A percentile compares a stretch with the other conserved stretches of the same genome.
These are phyloP conservation scores for Corythornis leucogaster DNA, from an alignment of 2,797 vertebrate genomes.

Conservation along the genomic window DNA sequence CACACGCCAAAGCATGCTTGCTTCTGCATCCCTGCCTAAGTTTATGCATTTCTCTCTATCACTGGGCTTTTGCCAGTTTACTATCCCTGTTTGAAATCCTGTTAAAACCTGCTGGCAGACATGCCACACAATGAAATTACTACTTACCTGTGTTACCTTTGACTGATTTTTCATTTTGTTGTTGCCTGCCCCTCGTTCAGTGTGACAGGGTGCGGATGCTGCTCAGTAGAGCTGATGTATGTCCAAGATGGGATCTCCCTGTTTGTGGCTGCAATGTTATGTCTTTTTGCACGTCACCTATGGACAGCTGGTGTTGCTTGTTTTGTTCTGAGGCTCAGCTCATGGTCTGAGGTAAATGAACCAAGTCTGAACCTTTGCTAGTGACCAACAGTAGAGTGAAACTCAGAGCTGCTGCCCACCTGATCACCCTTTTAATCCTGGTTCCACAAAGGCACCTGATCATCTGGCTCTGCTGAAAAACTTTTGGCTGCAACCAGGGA, in stretches of 20 bases:
- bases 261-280: not conserved
- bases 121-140: not conserved
- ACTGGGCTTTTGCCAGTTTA: not conserved
- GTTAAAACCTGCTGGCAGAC: not conserved
- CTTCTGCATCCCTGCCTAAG: not conserved
- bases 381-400: not conserved
- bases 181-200: not conserved
- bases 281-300: not conserved
- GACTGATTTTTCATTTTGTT: not conserved
- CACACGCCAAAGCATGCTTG: not conserved
- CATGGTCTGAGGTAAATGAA: not conserved
- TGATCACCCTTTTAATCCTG: not conserved
- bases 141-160: not conserved
- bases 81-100: not conserved
- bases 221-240: not conserved
- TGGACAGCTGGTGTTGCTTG: not conserved
- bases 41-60: not conserved
- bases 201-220: not conserved
- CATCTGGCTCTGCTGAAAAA: not conserved
- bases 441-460: not conserved
- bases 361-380: not conserved
- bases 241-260: not conserved
- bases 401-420: not conserved
- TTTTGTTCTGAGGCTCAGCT: not conserved
- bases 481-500: not conserved